Evolutionary conservation across 1,140 invertebrate species (phyloP).

Genomic region (Bemisia tabaci): DNA sequence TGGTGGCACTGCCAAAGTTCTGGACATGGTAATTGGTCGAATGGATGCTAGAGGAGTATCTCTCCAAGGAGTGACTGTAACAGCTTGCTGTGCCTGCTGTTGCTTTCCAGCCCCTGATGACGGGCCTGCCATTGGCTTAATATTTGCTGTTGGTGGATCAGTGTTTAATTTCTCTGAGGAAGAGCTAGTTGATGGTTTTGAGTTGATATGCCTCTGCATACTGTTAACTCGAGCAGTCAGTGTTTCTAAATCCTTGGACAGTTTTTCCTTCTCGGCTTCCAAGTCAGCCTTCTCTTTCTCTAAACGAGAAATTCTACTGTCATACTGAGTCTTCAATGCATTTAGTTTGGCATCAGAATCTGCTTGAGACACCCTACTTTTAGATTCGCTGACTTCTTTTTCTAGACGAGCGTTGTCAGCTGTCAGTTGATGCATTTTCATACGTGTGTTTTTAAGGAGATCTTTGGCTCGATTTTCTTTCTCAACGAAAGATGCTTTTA

Average conservation of each 20-base stretch:
- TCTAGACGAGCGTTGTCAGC: constrained; percentile 46
- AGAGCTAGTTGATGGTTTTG: constrained; percentile 26
- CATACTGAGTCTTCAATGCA: constrained; percentile 39
- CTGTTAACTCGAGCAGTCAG: constrained; percentile 53
- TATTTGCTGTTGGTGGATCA: constrained; percentile 79
- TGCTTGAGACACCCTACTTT: constrained; percentile 30
- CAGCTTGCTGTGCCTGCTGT: constrained; percentile 29
- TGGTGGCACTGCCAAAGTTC: constrained; percentile 51
- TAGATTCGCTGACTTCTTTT: constrained; percentile 44
- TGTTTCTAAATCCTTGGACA: constrained; percentile 51
- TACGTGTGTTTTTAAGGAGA: constrained; percentile 51
- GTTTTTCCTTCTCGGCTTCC: constrained; percentile 41
- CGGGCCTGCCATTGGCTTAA: constrained; percentile 80
- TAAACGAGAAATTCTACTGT: constrained; percentile 44
- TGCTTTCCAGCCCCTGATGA: constrained; percentile 27
- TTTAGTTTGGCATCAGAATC: constrained; percentile 47
- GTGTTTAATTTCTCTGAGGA: constrained; percentile 44
- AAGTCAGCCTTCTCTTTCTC: constrained; percentile 65
- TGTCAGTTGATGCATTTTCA: constrained; percentile 48
- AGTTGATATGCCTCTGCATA: constrained; percentile 62
- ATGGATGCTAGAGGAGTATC: constrained; percentile 79
- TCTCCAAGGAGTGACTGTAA: constrained; percentile 32
- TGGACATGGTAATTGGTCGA: constrained; percentile 62
- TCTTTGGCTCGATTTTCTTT: constrained; percentile 59
- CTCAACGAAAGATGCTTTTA: constrained; percentile 44